Evolutionary conservation across 2,888 invertebrate species (phyloP), one percentile per base, ranked within the genome.

Genomic region (Lasioglossum lativentre): DNA sequence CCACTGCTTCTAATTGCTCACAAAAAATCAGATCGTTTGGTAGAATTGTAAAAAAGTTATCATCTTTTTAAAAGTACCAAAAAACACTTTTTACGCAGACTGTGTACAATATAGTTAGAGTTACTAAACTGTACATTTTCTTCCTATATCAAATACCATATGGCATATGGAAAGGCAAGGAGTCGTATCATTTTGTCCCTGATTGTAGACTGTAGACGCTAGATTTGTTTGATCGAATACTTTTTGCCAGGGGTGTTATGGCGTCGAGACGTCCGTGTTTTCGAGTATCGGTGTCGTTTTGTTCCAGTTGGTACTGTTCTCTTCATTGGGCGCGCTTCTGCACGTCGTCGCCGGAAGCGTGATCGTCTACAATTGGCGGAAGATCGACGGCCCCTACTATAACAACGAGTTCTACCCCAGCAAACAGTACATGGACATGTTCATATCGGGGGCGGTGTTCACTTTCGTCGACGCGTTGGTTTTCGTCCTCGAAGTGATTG

Each of bases 351-450:
- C 97, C 0, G 97, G 96, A 47, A 96, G 96, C 87, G 95, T 97
- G 81, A 96, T 97, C 79, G 96, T 97, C 86, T 96, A 95, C 87
- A 95, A 95, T 83, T 96, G 96, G 95, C 93, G 95, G 85, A 94
- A 93, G 75, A 91, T 93, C 8, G 86, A 91, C 77, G 91, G 93
- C 42, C 90, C 95, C 42, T 93, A 95, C 81, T 90, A 94, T 78
- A 85, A 87, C 90, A 95, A 96, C 88, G 95, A 95, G 82, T 94
- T 95, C 79, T 96, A 96, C 89, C 96, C 97, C 19, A 96, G 97
- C 93, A 97, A 97, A 93, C 96, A 96, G 92, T 96, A 97, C 91
- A 96, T 97, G 95, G 97, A 97, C 91, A 96, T 97, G 95, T 95
- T 97, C 91, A 96, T 97, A 86, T 96, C 97, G 2, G 96, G 97